phyloP scores from a whole-genome alignment of 2,888 invertebrate species.

The Leptogaster cylindrica region DNA sequence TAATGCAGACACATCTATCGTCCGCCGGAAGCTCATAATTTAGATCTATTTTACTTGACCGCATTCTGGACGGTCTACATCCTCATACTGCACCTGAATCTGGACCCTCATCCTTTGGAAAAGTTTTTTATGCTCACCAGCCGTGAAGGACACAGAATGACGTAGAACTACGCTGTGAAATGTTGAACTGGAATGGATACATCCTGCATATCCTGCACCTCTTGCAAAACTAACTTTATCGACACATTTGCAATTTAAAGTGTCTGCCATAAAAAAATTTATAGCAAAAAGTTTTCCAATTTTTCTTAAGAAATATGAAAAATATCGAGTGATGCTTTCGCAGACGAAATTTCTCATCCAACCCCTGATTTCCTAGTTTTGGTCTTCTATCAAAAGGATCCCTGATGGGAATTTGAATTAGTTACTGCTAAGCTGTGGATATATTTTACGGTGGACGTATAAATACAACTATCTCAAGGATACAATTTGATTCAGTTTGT shows the following conservation, averaged over 20 bases:
- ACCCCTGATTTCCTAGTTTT: constrained; percentile 18
- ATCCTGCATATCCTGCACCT: constrained; percentile 20
- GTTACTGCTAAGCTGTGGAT: constrained; percentile 30
- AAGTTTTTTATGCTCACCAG: no score
- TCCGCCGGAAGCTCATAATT: no score
- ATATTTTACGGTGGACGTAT: constrained; percentile 20
- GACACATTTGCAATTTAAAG: constrained; percentile 48
- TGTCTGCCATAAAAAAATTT: constrained; percentile 47
- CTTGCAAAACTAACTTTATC: constrained; percentile 42
- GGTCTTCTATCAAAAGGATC: constrained; percentile 27
- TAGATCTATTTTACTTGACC: no score
- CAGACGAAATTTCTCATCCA: constrained; percentile 19
- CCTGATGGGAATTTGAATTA: constrained; percentile 39
- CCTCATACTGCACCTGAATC: no score
- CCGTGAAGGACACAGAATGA: no score
- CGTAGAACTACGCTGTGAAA: background rate
- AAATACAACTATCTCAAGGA: constrained; percentile 27
- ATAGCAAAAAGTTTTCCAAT: constrained; percentile 47
- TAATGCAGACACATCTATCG: no score
- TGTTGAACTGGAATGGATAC: background rate
- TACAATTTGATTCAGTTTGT: background rate
- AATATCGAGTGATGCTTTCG: constrained; percentile 44
- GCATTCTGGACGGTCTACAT: no score
- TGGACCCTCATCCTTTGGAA: no score
- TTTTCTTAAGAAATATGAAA: constrained; percentile 47